Conservation (phyloP, 1,140 invertebrate species). For the Orius laevigatus region DNA sequence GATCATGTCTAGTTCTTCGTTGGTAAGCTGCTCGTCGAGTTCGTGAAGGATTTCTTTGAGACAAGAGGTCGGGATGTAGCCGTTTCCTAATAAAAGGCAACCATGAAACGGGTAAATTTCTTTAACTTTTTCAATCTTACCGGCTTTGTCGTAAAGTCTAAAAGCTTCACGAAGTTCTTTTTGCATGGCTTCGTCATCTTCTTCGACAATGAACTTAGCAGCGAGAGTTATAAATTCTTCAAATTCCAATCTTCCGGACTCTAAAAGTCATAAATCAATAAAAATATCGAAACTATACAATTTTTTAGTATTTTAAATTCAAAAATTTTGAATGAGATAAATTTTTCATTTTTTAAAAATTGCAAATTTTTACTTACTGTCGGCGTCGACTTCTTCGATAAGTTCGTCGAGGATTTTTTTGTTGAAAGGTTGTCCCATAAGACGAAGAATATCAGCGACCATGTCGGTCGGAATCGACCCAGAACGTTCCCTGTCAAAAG, state of each 20-base stretch:
- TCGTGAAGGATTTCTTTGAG: constrained; percentile 81
- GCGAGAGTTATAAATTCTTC: constrained; percentile 86
- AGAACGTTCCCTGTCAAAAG: constrained; percentile 85
- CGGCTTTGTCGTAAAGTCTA: constrained; percentile 73
- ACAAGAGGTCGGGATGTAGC: constrained; percentile 87
- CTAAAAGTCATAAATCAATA: constrained; percentile 33
- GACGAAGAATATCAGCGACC: constrained; percentile 81
- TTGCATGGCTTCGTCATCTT: constrained; percentile 81
- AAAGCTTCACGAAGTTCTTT: constrained; percentile 88
- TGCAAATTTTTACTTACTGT: constrained; percentile 62
- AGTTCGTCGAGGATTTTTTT: constrained; percentile 86
- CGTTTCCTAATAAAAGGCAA: constrained; percentile 49
- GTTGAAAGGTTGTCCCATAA: constrained; percentile 93
- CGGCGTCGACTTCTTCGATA: constrained; percentile 89
- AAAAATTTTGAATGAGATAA: too few species aligned
- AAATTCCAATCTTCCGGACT: constrained; percentile 86
- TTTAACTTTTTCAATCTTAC: constrained; percentile 27
- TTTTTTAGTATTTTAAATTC: too few species aligned
- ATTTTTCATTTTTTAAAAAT: too few species aligned
- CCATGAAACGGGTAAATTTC: not conserved
- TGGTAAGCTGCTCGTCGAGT: constrained; percentile 80
- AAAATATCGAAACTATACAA: too few species aligned
- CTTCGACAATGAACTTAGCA: constrained; percentile 86
- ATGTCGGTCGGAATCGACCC: constrained; percentile 88
- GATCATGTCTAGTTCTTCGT: constrained; percentile 84